Base-by-base conservation (phyloP, 2,888 invertebrate genomes). In the Apodemia duryi region DNA sequence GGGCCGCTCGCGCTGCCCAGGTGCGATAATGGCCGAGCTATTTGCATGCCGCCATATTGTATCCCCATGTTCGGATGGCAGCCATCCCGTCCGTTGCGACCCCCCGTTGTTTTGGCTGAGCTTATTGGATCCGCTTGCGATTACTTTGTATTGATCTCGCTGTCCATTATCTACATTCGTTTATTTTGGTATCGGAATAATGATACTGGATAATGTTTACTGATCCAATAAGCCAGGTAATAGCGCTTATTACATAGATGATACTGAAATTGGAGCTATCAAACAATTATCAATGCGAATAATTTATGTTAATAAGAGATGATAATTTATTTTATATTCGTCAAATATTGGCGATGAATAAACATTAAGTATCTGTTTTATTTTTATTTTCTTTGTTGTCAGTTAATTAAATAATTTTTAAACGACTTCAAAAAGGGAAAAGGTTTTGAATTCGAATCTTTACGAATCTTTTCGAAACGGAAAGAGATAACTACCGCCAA, bases 21-120 rank as follows among this genome's bases (percentile, higher is more conserved):
- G 91, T 91, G 91, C 88, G 91, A 91, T 91, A 91, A 91, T 91
- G 88, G 91, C 86, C 84, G 85, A 81, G 88, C 86, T 90, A 91
- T 91, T 91, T 91, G 91, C 91, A 91, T 91, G 91, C 91, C 89
- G 91, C 91, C 91, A 91, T 91, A 89, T 88, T 91, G 91, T 86
- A 87, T 86, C 82, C 85, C 90, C 86, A 84, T 88, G 87, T 83
- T 88, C 85, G 85, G 85, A 77, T 80, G 81, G 74, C 83, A 81
- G 79, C 83, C 80, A 81, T 81, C 82, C 79, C 80, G 80, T 80
- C 81, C 78, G 43, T 3, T 43, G 80, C 85, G 87, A 82, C 83
- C 86, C 88, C 89, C 91, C 84, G 86, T 85, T 85, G 88, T 86
- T 88, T 88, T 84, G 88, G 85, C 84, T 79, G 78, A 83, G 91